These are phyloP conservation scores for Zootoca vivipara DNA, from an alignment of 2,113 vertebrate species.

Conservation along the genomic window DNA sequence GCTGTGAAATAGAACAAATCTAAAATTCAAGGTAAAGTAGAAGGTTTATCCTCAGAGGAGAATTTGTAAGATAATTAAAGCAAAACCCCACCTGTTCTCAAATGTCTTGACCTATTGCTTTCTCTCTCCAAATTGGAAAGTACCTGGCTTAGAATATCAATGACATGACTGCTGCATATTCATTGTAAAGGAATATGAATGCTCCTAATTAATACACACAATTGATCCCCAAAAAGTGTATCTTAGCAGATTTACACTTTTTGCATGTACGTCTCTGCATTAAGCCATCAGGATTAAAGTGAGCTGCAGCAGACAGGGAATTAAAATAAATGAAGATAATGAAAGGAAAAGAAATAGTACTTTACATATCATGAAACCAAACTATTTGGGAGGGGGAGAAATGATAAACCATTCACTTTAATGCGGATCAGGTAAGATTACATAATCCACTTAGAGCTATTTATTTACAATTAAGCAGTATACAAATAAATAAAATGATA, in stretches of 20 bases:
- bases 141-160: background rate
- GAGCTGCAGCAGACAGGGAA: background rate
- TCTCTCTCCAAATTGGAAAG: background rate
- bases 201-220: background rate
- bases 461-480: too few relatives aligned
- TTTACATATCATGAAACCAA: background rate
- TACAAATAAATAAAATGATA: too few relatives aligned
- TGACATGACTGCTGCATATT: background rate
- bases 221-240: background rate
- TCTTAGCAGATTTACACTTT: background rate
- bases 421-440: background rate
- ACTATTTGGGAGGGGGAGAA: background rate
- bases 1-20: background rate
- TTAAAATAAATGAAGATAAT: background rate
- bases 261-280: background rate
- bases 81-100: background rate
- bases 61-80: background rate
- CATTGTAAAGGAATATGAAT: background rate
- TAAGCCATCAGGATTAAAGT: background rate
- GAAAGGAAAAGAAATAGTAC: background rate
- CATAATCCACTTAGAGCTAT: too few relatives aligned
- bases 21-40: constrained; percentile 10
- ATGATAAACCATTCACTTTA: background rate
- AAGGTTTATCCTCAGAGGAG: background rate
- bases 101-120: constrained; percentile 8